Base-by-base conservation (phyloP, 2,888 invertebrate genomes). In the Augiades crinisus region DNA sequence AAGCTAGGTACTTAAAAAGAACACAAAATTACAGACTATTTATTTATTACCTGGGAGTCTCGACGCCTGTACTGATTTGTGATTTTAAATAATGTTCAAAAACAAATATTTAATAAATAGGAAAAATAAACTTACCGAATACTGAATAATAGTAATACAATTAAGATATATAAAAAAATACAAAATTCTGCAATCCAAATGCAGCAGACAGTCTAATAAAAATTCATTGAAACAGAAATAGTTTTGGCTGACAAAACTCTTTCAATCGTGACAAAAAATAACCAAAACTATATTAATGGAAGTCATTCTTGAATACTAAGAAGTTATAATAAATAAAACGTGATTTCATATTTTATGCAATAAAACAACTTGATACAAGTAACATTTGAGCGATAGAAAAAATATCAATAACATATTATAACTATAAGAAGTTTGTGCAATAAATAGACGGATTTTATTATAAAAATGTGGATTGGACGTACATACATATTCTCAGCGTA, bases 391-490 rank as follows among this genome's bases (percentile, higher is more conserved):
- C 24, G n/a, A 24, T 40, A 13, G 3, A 8, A 22, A n/a, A n/a
- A n/a, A n/a, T n/a, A 27, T 40, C n/a, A 5, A 16, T 14, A 40
- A 8, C 24, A 5, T 12, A 21, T 5, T 21, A 13, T 1, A 31
- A 0, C 8, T 16, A 14, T 8, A n/a, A 57, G 65, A 52, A 57
- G 33, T 40, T 53, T 53, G 50, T 52, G 38, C 53, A 52, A 57
- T 54, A 57, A 43, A 55, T 53, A 59, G 64, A 64, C 64, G 64
- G 61, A 62, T 56, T 53, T 27, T 27, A 27, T 27, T 27, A 57
- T 57, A 33, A 34, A 49, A 40, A 55, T 37, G 10, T 41, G 33
- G 36, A 38, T 37, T 58, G 64, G 63, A 65, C 62, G 62, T 56
- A 59, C 53, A 51, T 56, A 59, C 31, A 38, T 56, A 50, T 21